phyloP scores from a whole-genome alignment of 2,888 invertebrate species.

The Mylabris sibirica region DNA sequence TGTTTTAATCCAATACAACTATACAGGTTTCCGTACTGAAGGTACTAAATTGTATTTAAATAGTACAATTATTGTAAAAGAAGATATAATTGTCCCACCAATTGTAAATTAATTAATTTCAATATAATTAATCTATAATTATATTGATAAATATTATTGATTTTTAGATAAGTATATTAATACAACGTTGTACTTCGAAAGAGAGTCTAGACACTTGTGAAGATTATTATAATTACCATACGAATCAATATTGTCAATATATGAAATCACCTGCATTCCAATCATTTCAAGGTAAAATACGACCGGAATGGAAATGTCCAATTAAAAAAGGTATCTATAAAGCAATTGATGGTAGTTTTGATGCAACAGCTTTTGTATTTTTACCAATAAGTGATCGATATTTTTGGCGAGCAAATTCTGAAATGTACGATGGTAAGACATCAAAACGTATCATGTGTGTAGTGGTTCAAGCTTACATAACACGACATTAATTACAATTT shows the following conservation, averaged over 20 bases:
- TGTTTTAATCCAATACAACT: constrained; percentile 33
- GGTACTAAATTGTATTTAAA: constrained; percentile 30
- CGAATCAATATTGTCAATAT: constrained; percentile 34
- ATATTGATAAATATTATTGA: background rate
- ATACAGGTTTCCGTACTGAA: constrained; percentile 16
- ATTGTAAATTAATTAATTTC: constrained; percentile 14
- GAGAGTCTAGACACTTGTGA: constrained; percentile 39
- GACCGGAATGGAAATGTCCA: constrained; percentile 36
- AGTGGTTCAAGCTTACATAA: constrained; percentile 27
- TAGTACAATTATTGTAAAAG: constrained; percentile 24
- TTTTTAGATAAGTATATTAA: constrained; percentile 31
- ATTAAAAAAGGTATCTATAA: constrained; percentile 37
- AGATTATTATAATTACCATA: constrained; percentile 33
- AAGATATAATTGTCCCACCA: constrained; percentile 27
- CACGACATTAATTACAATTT: background rate
- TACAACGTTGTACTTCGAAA: constrained; percentile 32
- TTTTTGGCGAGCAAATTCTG: constrained; percentile 37
- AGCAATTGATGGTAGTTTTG: constrained; percentile 30
- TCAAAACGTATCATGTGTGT: constrained; percentile 35
- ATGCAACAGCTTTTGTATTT: constrained; percentile 36
- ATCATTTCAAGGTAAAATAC: constrained; percentile 27
- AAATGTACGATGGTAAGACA: constrained; percentile 32
- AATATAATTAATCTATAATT: background rate
- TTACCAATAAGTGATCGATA: constrained; percentile 35
- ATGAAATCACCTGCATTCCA: constrained; percentile 31